phyloP scores from a whole-genome alignment of 2,113 vertebrate genomes.

The Barnardius zonarius region DNA sequence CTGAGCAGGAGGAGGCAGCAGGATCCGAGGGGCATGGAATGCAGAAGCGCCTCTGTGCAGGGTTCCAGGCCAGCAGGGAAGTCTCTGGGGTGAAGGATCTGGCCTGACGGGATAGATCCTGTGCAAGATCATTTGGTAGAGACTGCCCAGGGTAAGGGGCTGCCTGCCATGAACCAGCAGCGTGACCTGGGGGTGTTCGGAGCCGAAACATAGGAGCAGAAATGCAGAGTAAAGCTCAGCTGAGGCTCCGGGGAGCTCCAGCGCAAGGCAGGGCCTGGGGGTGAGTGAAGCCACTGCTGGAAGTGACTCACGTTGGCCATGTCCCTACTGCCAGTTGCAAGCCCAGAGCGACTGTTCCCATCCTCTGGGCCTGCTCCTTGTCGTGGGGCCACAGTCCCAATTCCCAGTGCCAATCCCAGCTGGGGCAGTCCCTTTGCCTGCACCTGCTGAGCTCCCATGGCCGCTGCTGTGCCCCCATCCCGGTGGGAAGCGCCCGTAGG shows the following conservation, averaged over 20 bases:
- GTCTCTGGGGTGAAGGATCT: neutral
- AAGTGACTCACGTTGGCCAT: accelerated
- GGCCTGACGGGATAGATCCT: neutral
- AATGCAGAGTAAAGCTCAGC: neutral
- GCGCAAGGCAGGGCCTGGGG: accelerated
- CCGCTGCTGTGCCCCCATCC: neutral
- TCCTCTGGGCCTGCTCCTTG: neutral
- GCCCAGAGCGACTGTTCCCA: neutral
- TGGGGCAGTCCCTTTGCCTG: neutral
- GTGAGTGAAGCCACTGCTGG: accelerated
- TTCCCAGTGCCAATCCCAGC: neutral
- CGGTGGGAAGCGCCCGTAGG: accelerated
- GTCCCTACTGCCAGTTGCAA: neutral
- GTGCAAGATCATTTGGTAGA: neutral
- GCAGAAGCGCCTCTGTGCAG: neutral
- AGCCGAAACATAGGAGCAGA: neutral
- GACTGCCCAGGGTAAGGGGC: neutral
- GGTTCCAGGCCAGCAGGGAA: neutral
- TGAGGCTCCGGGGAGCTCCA: neutral
- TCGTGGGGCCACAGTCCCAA: neutral
- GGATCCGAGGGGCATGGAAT: neutral
- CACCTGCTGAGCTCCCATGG: accelerated
- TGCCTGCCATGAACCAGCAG: neutral
- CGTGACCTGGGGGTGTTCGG: accelerated
- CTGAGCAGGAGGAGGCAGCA: neutral